Conservation (phyloP, 2,797 vertebrate species). For the Pipistrellus pygmaeus region DNA sequence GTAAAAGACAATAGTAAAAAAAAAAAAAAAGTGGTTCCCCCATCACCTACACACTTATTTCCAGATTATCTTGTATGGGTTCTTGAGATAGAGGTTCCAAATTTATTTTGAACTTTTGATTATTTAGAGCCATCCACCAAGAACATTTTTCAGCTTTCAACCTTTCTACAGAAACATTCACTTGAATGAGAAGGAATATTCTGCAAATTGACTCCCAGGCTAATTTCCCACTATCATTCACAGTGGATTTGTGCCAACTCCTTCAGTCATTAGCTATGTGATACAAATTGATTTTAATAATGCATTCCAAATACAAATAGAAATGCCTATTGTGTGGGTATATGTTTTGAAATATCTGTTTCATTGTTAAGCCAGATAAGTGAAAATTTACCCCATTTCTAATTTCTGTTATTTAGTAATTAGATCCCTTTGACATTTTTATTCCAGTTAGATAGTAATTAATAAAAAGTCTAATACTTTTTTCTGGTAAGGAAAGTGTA, state of each 20-base stretch:
- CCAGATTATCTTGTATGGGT: neutral
- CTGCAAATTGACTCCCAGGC: constrained; percentile 68
- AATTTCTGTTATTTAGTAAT: constrained; percentile 58
- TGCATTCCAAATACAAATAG: constrained; percentile 64
- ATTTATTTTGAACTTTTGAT: constrained; percentile 60
- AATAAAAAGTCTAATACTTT: neutral
- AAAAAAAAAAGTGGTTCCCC: no score
- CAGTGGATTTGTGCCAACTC: constrained; percentile 59
- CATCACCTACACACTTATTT: neutral
- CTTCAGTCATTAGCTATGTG: constrained; percentile 67
- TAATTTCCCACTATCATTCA: constrained; percentile 64
- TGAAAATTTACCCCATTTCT: constrained; percentile 49
- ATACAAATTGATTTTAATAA: constrained; percentile 76
- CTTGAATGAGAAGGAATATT: constrained; percentile 57
- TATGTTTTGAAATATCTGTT: constrained; percentile 56
- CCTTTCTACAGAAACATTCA: constrained; percentile 52
- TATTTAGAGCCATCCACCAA: constrained; percentile 11
- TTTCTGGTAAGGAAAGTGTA: neutral
- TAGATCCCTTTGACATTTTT: constrained; percentile 32
- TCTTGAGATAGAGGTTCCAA: constrained; percentile 34
- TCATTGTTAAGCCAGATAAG: constrained; percentile 48
- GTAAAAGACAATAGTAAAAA: neutral
- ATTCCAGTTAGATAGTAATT: constrained; percentile 48
- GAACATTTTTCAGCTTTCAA: constrained; percentile 57
- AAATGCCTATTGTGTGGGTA: constrained; percentile 38